A percentile compares a stretch with the other conserved stretches of the same genome.
Conservation (phyloP, 2,113 vertebrate species). For the Eublepharis macularius region DNA sequence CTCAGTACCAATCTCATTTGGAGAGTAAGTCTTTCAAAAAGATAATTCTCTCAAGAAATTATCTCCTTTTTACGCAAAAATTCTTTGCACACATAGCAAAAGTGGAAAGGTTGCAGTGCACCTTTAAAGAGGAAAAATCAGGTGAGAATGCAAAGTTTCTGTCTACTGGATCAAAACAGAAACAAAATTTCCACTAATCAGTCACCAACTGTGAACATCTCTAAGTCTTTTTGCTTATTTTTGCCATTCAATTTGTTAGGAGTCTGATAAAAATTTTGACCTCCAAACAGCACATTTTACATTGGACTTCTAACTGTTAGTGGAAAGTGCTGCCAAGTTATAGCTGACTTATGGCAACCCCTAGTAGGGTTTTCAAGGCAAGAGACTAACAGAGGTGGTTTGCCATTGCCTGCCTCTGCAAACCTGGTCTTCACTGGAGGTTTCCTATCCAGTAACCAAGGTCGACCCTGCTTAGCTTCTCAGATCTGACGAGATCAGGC, state of each 20-base stretch:
- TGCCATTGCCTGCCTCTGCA: too few species aligned
- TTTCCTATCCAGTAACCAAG: too few species aligned
- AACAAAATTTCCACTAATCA: not conserved
- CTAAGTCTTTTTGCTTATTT: slow-evolving; percentile 37
- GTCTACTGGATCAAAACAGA: slow-evolving; percentile 10
- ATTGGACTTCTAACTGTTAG: too few species aligned
- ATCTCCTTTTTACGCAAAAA: slow-evolving; percentile 49
- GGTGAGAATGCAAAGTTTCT: not conserved
- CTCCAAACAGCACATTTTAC: not conserved
- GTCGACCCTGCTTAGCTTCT: too few species aligned
- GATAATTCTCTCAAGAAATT: slow-evolving; percentile 57
- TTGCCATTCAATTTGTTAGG: slow-evolving; percentile 3
- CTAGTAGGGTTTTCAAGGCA: too few species aligned
- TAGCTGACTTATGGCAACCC: too few species aligned
- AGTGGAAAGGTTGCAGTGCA: not conserved
- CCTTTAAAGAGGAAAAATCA: not conserved
- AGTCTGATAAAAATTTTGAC: slow-evolving; percentile 16
- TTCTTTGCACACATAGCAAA: slow-evolving; percentile 11
- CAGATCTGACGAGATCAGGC: too few species aligned
- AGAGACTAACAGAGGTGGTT: too few species aligned
- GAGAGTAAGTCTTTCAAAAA: slow-evolving; percentile 61
- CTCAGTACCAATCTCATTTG: slow-evolving; percentile 54
- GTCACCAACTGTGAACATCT: slow-evolving; percentile 18
- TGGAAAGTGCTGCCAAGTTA: too few species aligned
- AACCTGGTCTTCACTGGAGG: too few species aligned